Base-by-base conservation (phyloP, 2,113 vertebrate genomes). In the Ranitomeya imitator region DNA sequence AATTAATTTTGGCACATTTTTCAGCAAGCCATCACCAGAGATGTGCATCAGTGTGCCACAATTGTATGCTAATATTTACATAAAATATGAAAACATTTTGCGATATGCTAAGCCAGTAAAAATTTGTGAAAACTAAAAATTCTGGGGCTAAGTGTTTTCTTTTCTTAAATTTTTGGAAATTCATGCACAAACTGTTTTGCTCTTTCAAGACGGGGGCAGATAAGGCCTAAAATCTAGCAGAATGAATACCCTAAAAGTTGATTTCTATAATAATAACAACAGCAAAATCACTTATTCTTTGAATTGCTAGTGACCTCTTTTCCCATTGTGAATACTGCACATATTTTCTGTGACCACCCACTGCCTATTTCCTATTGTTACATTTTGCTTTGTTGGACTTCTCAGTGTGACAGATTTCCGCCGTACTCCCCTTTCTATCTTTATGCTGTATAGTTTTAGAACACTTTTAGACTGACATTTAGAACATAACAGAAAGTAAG, bases 231-330 rank as follows among this genome's bases (percentile, higher is more conserved):
- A 78, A 54, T 54, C 76, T 78, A 78, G 12, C 45, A 54, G 10
- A 54, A 54, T 19, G n/a, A 78, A 78, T 54, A 8, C 51, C 54
- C 51, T n/a, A 52, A 45, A 54, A 51, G 51, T 55, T 79, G 11
- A 79, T 55, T 79, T 21, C n/a, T 6, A n/a, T 4, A 2, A 55
- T 57, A 79, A n/a, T 78, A 21, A 7, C 16, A 78, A 18, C 19
- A 31, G 19, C 6, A 23, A 79, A 23, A 79, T 23, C 21, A 23
- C 26, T 55, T 79, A n/a, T 79, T 55, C 52, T 79, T 15, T 79
- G 77, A 55, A 79, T 79, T 79, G 11, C 15, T 54, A 21, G 51
- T 79, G 77, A 79, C 77, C 77, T 45, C 77, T 57, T 79, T 79
- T 57, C 52, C 52, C 51, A 78, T 57, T 79, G 77, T 79, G 21